These are phyloP conservation scores for Ctenochaetus hawaiiensis DNA, from an alignment of 2,797 vertebrate genomes.

Conservation along the genomic window DNA sequence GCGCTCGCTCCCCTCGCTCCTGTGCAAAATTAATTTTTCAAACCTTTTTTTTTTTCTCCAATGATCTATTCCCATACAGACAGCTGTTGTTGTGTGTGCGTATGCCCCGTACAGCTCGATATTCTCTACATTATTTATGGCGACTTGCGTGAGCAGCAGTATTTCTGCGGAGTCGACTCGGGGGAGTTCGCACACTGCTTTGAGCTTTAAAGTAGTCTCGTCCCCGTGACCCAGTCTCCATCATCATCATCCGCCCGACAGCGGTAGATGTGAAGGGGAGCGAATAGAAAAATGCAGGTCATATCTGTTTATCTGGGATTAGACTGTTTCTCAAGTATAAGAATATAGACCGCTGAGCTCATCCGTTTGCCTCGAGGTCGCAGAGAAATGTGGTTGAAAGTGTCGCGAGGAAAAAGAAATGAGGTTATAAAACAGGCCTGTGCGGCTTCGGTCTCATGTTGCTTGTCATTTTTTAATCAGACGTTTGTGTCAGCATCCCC, in stretches of 20 bases:
- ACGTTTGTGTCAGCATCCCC: constrained; percentile 37
- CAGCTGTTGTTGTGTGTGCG: constrained; percentile 6
- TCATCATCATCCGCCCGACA: constrained; percentile 38
- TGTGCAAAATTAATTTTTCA: not conserved
- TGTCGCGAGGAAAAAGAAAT: constrained; percentile 22
- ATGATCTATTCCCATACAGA: not conserved
- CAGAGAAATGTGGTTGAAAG: constrained; percentile 5
- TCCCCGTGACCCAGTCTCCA: constrained; percentile 60
- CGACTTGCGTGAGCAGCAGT: constrained; percentile 36
- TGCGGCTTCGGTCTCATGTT: constrained; percentile 20
- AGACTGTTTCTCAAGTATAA: constrained; percentile 26
- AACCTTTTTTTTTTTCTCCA: not conserved
- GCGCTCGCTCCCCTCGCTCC: constrained; percentile 2
- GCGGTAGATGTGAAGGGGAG: constrained; percentile 27
- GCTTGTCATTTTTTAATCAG: constrained; percentile 51
- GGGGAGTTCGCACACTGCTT: constrained; percentile 18
- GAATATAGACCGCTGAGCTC: constrained; percentile 2
- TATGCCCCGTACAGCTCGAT: constrained; percentile 35
- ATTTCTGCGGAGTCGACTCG: constrained; percentile 40
- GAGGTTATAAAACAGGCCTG: constrained; percentile 24
- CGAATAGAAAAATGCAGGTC: constrained; percentile 50
- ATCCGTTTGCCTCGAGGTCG: constrained; percentile 36
- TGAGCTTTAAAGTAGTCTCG: constrained; percentile 36
- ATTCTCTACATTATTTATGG: constrained; percentile 72
- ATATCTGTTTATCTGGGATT: constrained; percentile 54